Evolutionary conservation across 2,888 invertebrate genomes (phyloP), one percentile per base, ranked within the genome.

Genomic region (Colostygia pectinataria): DNA sequence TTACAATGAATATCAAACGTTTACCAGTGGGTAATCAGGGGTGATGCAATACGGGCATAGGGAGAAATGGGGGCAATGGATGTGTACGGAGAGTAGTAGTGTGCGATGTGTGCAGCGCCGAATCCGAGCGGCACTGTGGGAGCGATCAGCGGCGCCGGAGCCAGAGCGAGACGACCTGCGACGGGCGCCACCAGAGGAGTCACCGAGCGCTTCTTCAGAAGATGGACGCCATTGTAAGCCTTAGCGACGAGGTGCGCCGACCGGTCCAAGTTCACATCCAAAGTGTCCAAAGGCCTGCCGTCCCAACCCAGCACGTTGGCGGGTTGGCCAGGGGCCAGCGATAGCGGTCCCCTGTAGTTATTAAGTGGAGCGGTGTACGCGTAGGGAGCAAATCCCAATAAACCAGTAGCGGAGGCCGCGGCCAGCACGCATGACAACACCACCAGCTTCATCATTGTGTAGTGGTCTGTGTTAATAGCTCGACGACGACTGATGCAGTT

Each of bases 361-460:
- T 37, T 44, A 4, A 53, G 13, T 7, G 53, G 57, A 15, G 49
- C 47, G 65, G 50, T 27, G 37, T 45, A 48, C 2, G 75, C 57
- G 36, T 56, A 36, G 40, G 36, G 62, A 48, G 51, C 61, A 6
- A 24, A 49, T 38, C 28, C 60, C 46, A 69, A 14, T 15, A 63
- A 4, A 15, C 45, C 60, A 33, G 66, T 51, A 10, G 93, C 92
- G 52, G 88, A 85, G 61, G 88, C 92, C 61, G 91, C 82, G 61
- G 92, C 92, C 78, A 93, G 62, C 65, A 93, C 75, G 83, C 92
- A 92, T 71, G 91, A 92, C 86, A 93, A 91, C 80, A 92, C 92
- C 90, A 92, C 91, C 91, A 90, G 77, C 74, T 89, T 89, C 77
- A 89, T 71, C 90, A 91, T 91, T 63, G 68, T 68, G 69, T 67